A percentile compares a stretch with the other conserved stretches of the same genome.
Evolutionary conservation across 2,113 vertebrate genomes (phyloP).

Genomic region (Manacus vitellinus): DNA sequence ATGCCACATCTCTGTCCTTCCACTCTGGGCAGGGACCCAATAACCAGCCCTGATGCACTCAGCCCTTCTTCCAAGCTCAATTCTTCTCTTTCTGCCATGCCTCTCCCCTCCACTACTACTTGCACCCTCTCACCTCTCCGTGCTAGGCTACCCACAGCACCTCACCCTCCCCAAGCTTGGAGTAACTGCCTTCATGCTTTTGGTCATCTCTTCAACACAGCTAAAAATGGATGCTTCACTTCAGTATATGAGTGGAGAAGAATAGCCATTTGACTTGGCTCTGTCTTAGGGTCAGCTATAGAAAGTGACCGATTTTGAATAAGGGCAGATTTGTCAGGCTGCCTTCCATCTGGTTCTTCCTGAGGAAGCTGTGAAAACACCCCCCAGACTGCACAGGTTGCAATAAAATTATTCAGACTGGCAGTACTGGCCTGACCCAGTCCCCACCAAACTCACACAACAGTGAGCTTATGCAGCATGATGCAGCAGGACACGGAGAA

Average conservation of each 20-base stretch:
- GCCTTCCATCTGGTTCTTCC: neutral
- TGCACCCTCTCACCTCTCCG: neutral
- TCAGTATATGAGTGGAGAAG: neutral
- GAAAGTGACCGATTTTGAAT: fast-evolving
- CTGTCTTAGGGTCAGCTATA: neutral
- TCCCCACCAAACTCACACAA: neutral
- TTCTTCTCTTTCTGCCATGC: neutral
- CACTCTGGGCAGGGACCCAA: neutral
- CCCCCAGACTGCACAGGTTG: neutral
- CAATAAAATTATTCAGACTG: neutral
- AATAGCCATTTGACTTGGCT: neutral
- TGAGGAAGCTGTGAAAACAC: neutral
- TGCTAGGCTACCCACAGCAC: neutral
- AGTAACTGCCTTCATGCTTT: neutral
- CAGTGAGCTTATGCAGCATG: neutral
- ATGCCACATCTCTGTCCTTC: neutral
- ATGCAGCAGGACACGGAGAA: neutral
- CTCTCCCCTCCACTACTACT: neutral
- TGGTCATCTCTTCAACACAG: neutral
- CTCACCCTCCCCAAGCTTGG: neutral
- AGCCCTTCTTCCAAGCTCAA: neutral
- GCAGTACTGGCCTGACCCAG: neutral
- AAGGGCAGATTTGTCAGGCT: neutral
- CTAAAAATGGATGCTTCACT: neutral
- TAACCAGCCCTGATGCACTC: neutral